Percentiles rank a stretch among this genome's conserved stretches.
Conservation (phyloP, 2,888 invertebrate species). For the Nymphalis urticae region DNA sequence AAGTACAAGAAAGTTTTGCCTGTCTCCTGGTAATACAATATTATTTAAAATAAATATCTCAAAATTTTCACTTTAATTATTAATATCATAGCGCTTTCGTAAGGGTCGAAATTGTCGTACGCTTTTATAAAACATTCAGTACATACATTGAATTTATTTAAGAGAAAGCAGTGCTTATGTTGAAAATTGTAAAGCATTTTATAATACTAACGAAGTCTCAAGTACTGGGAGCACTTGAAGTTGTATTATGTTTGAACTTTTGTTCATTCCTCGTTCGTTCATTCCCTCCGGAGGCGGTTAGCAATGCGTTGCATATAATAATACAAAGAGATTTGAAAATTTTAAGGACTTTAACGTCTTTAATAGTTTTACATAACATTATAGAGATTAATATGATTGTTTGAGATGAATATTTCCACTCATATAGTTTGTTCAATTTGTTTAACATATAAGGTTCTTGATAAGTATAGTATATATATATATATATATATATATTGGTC, state of each 20-base stretch:
- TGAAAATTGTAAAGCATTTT: conserved; percentile 20
- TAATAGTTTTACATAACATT: not conserved
- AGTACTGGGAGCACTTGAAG: conserved; percentile 23
- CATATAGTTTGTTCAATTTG: too few species aligned
- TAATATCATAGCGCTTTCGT: too few species aligned
- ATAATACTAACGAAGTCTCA: conserved; percentile 31
- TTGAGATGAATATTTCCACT: not conserved
- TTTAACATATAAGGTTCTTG: too few species aligned
- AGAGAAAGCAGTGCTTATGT: conserved; percentile 13
- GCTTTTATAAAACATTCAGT: not conserved
- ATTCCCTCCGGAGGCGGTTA: conserved; percentile 16
- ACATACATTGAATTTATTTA: conserved; percentile 1
- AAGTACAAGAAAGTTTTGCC: too few species aligned
- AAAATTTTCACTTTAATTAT: too few species aligned
- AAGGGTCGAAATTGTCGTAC: too few species aligned
- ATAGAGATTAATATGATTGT: not conserved
- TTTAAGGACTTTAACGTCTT: conserved; percentile 1
- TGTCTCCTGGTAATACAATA: too few species aligned
- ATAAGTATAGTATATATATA: too few species aligned
- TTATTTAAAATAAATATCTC: too few species aligned
- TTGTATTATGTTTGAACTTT: conserved; percentile 25
- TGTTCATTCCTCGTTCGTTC: conserved; percentile 16
- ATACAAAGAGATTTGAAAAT: not conserved
- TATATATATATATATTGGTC: too few species aligned
- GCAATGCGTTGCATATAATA: conserved; percentile 24